Conservation (phyloP, 1,140 invertebrate species). For the Papilio polyxenes region DNA sequence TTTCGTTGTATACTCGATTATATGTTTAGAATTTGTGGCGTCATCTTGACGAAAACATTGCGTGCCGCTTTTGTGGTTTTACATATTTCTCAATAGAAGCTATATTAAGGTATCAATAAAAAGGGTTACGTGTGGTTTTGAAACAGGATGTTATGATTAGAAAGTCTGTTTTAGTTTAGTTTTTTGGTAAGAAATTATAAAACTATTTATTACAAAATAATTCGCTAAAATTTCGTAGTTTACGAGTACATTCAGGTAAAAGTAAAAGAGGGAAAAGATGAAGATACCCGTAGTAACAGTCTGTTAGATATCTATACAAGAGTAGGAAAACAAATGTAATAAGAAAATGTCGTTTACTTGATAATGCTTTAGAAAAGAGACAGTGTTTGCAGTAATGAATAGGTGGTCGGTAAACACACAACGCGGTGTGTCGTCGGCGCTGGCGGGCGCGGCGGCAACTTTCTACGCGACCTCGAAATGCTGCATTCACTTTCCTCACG, state of each 20-base stretch:
- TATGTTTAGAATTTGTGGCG: conserved; percentile 52
- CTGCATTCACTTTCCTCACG: conserved; percentile 79
- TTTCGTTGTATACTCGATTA: conserved; percentile 51
- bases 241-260: neutral
- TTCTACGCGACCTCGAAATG: conserved; percentile 80
- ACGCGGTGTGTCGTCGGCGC: conserved; percentile 46
- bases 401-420: conserved; percentile 35
- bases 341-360: conserved; percentile 34
- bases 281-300: neutral
- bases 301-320: neutral
- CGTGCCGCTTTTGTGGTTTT: conserved; percentile 49
- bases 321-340: conserved; percentile 21
- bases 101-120: conserved; percentile 36
- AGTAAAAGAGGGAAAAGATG: neutral
- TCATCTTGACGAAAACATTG: conserved; percentile 52
- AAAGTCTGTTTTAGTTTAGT: neutral
- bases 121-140: neutral
- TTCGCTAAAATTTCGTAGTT: neutral
- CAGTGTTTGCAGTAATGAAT: conserved; percentile 41
- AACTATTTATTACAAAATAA: neutral
- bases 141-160: conserved; percentile 1
- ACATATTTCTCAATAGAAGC: conserved; percentile 41
- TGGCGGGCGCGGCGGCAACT: conserved; percentile 66
- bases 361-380: conserved; percentile 41
- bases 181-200: neutral